phyloP scores from a whole-genome alignment of 2,113 vertebrate species.

The Etheostoma cragini region DNA sequence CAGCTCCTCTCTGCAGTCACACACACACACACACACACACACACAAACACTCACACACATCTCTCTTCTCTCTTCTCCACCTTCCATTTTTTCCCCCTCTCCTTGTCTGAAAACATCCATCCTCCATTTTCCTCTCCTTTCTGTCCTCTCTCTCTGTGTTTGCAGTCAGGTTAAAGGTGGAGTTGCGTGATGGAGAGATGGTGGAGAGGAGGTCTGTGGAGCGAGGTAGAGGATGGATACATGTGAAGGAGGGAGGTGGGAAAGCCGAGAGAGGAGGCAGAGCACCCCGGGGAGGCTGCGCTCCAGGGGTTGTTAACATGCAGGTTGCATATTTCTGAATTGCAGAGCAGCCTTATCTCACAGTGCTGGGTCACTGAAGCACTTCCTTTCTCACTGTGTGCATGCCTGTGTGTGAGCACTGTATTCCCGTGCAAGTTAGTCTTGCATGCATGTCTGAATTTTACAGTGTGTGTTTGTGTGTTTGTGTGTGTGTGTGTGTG shows the following conservation, averaged over 20 bases:
- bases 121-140: conserved; percentile 46
- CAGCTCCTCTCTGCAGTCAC: conserved; percentile 37
- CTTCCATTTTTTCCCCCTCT: not conserved
- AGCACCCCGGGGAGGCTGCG: conserved; percentile 68
- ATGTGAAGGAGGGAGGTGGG: conserved; percentile 28
- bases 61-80: not conserved
- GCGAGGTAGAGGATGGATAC: conserved; percentile 23
- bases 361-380: conserved; percentile 75
- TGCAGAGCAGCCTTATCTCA: conserved; percentile 79
- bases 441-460: conserved; percentile 35
- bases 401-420: conserved; percentile 16
- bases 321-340: conserved; percentile 83
- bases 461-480: conserved; percentile 8
- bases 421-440: conserved; percentile 13
- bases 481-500: not conserved
- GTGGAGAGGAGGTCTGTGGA: conserved; percentile 32
- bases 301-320: conserved; percentile 83
- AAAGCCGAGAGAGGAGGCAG: conserved; percentile 58
- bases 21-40: conserved; percentile 6
- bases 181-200: conserved; percentile 49
- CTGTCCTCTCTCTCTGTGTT: conserved; percentile 27
- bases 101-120: conserved; percentile 20
- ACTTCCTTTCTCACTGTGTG: conserved; percentile 57
- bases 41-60: not conserved
- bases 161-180: conserved; percentile 60